Base-by-base conservation (phyloP, 2,113 vertebrate genomes). In the Lampris megalopsis region DNA sequence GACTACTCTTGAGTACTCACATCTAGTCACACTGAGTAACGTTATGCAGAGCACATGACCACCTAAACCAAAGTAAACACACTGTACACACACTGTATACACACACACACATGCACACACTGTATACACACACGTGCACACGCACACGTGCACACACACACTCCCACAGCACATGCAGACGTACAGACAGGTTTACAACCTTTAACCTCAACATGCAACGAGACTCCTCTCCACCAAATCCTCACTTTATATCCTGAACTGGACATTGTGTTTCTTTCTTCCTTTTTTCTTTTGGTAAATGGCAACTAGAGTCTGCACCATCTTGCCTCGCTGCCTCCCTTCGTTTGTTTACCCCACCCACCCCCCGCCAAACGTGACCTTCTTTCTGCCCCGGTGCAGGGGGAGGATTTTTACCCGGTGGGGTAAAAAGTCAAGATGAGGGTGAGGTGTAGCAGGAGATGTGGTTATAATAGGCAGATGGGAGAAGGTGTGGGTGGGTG, bases 221-320 rank as follows among this genome's bases (percentile, higher is more conserved):
- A 75, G 77, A 71, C 47, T 84, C 80, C 92, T 86, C 77, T 50
- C 60, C 71, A 71, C 43, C 50, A 4, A 40, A 60, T 64, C 80
- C 71, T 77, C 70, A 70, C 66, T 80, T 66, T 73, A 80, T 84
- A 77, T 73, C 83, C 75, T 77, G 59, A 86, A 78, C 80, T 77
- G 90, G 69, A 88, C 80, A 75, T 86, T 81, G 48, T 83, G 67
- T 80, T 86, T n/a, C n/a, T n/a, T n/a, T n/a, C n/a, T n/a, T n/a
- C n/a, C n/a, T n/a, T n/a, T n/a, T n/a, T n/a, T n/a, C n/a, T n/a
- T 84, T 82, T 81, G 65, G 80, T 83, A 82, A 85, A 80, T 70
- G 70, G 75, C 83, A 76, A 84, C 82, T 71, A 73, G 69, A 63
- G 64, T 69, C 68, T 63, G 71, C 73, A 59, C 71, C 75, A 78